phyloP scores from a whole-genome alignment of 2,113 vertebrate genomes.

The Calonectris borealis region DNA sequence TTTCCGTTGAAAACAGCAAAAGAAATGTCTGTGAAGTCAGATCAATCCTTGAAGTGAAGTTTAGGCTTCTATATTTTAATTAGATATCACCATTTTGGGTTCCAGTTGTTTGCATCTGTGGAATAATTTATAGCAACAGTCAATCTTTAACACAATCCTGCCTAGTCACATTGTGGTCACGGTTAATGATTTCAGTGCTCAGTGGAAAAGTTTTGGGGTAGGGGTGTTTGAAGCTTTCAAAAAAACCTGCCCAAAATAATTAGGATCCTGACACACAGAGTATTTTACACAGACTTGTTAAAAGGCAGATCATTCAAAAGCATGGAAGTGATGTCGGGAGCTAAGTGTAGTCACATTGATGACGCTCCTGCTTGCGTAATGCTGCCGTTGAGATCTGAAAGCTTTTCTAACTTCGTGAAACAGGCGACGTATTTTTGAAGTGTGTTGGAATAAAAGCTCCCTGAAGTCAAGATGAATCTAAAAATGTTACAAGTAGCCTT shows the following conservation, averaged over 20 bases:
- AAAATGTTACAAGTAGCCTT: not conserved
- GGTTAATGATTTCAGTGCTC: not conserved
- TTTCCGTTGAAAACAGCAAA: not conserved
- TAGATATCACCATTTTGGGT: not conserved
- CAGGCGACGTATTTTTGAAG: rapidly evolving
- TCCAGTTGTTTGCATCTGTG: not conserved
- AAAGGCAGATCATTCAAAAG: not conserved
- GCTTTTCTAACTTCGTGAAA: not conserved
- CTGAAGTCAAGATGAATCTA: not conserved
- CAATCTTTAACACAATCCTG: not conserved
- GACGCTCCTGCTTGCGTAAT: not conserved
- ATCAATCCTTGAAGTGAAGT: not conserved
- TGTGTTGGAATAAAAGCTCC: not conserved
- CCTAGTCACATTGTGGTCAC: not conserved
- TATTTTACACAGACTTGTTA: not conserved
- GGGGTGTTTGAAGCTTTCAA: not conserved
- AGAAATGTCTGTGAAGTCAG: not conserved
- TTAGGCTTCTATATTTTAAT: not conserved
- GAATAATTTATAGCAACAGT: slow-evolving; percentile 1
- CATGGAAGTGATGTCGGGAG: not conserved
- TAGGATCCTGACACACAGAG: not conserved
- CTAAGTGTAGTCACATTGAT: not conserved
- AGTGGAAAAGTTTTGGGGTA: not conserved
- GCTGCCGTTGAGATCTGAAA: not conserved
- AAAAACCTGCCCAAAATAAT: not conserved